Evolutionary conservation across 2,797 vertebrate genomes (phyloP).

Genomic region (Aplochiton taeniatus): DNA sequence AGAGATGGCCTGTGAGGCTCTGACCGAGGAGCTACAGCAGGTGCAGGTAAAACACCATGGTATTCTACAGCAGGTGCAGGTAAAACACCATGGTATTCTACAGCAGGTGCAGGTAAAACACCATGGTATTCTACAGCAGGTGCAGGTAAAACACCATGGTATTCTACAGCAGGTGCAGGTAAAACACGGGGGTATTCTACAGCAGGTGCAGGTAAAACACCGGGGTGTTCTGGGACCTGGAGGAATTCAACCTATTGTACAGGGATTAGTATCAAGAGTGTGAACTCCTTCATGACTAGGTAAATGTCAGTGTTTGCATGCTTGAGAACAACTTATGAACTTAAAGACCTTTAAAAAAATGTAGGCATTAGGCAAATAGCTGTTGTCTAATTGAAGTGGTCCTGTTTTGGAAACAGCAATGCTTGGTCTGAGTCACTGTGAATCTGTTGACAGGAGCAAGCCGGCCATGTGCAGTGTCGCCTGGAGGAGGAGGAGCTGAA

Average conservation of each 20-base stretch:
- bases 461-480: conserved; percentile 78
- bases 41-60: conserved; percentile 79
- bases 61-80: conserved; percentile 86
- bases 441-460: conserved; percentile 78
- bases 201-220: conserved; percentile 79
- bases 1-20: conserved; percentile 84
- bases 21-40: conserved; percentile 86
- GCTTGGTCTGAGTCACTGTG: too few relatives aligned
- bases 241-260: not conserved
- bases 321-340: too few relatives aligned
- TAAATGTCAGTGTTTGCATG: too few relatives aligned
- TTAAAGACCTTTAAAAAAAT: too few relatives aligned
- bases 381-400: too few relatives aligned
- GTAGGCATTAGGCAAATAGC: too few relatives aligned
- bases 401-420: too few relatives aligned
- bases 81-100: conserved; percentile 72
- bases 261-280: too few relatives aligned
- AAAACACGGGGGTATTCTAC: conserved; percentile 70
- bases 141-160: conserved; percentile 82
- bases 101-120: conserved; percentile 80
- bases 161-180: conserved; percentile 86
- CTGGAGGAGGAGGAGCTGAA: conserved; percentile 86
- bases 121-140: conserved; percentile 77
- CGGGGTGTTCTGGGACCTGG: not conserved
- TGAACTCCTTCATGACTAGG: too few relatives aligned